phyloP scores from a whole-genome alignment of 2,888 invertebrate species.

The Dicranocentrus wangi region DNA sequence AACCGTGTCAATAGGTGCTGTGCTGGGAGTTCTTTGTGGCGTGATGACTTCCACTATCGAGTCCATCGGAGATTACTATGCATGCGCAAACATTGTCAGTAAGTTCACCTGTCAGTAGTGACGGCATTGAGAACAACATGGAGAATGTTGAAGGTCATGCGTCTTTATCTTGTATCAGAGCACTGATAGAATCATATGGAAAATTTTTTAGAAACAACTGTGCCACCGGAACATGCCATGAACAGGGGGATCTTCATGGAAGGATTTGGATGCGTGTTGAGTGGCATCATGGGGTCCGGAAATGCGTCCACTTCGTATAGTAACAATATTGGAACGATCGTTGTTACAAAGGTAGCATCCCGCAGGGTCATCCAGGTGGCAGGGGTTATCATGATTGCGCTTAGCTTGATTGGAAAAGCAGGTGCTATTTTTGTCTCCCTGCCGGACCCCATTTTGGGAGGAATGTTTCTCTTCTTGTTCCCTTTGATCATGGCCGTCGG shows the following conservation, averaged over 20 bases:
- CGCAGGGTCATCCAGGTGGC: slow-evolving; percentile 86
- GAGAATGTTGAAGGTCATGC: background rate
- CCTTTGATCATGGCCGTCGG: slow-evolving; percentile 88
- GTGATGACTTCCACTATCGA: slow-evolving; percentile 87
- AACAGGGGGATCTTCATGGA: slow-evolving; percentile 90
- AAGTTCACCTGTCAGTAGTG: slow-evolving; percentile 15
- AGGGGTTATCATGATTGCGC: slow-evolving; percentile 83
- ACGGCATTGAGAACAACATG: background rate
- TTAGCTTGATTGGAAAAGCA: slow-evolving; percentile 85
- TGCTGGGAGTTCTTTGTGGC: slow-evolving; percentile 85
- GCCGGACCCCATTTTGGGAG: slow-evolving; percentile 86
- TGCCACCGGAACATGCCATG: slow-evolving; percentile 89
- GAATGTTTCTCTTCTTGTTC: slow-evolving; percentile 88
- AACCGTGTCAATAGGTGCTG: slow-evolving; percentile 82
- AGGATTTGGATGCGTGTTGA: slow-evolving; percentile 87
- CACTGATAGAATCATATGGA: background rate
- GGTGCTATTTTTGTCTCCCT: slow-evolving; percentile 87
- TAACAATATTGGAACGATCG: slow-evolving; percentile 92
- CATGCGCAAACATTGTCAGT: slow-evolving; percentile 82
- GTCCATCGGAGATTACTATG: slow-evolving; percentile 91
- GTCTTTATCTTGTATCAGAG: too few relatives aligned
- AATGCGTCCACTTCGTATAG: slow-evolving; percentile 93
- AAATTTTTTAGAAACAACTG: slow-evolving; percentile 82
- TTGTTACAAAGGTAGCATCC: slow-evolving; percentile 89
- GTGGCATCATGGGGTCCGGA: slow-evolving; percentile 89